Evolutionary conservation across 2,797 vertebrate genomes (phyloP), one percentile per base, ranked within the genome.

Genomic region (Heterohyrax brucei): DNA sequence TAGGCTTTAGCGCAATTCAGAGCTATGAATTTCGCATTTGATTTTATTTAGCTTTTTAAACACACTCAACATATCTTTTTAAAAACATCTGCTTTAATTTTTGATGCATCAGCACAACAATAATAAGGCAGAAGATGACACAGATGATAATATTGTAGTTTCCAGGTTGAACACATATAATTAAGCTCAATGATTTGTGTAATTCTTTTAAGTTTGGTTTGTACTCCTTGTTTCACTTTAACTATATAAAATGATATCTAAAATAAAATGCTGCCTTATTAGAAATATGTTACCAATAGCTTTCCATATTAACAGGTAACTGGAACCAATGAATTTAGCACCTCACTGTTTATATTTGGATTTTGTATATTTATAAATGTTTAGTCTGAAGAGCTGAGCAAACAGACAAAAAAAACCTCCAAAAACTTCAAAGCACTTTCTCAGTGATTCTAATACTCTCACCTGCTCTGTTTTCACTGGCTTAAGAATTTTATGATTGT

Each of bases 51-150:
- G 70, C 64, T 90, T 93, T 84, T 95, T 72, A 87, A 64, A 24
- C 80, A 78, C 13, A 95, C 79, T 92, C 88, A 94, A 80, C 92
- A 96, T 97, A 68, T 75, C 19, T 97, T 97, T 98, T 98, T 98
- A 97, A 95, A 97, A 98, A 97, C 95, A 97, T 48, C 56, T 97
- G 91, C 97, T 97, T 95, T 96, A 48, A 8, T 89, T 98, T 98
- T 92, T 87, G 76, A 87, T 96, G 91, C 79, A 84, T 12, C 7
- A 30, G 4, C n/a, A 33, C 19, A 94, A 4, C 3, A 70, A 78
- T 62, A 68, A 48, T 48, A 7, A 82, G 1, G 1, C 24, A 59
- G 48, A 33, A 28, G 4, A 50, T 28, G 5, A 14, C 1, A 56
- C 12, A 72, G 16, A 56, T 18, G 19, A n/a, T 2, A 81, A 26